Percentiles rank a stretch among this genome's conserved stretches.
Evolutionary conservation across 2,113 vertebrate species (phyloP).

Genomic region (Ptyas mucosa): DNA sequence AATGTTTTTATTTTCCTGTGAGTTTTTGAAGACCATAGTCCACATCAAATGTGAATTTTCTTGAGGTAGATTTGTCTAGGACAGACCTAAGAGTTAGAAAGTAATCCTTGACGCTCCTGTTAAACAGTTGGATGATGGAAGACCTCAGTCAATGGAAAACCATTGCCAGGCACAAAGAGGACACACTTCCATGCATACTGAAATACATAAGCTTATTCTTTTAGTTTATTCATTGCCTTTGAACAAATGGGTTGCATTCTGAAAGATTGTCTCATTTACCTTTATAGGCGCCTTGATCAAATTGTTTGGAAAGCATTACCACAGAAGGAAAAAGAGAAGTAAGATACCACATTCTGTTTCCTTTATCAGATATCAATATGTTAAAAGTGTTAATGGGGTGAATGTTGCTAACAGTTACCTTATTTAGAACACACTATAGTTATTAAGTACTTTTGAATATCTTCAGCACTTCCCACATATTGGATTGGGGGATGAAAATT

Average conservation of each 20-base stretch:
- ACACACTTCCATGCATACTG: not conserved
- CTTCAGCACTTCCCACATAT: not conserved
- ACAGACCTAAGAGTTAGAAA: not conserved
- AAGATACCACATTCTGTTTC: slow-evolving; percentile 52
- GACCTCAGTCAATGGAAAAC: not conserved
- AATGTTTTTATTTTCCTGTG: not conserved
- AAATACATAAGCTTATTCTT: no score
- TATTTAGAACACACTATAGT: slow-evolving; percentile 9
- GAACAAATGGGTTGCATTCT: slow-evolving; percentile 8
- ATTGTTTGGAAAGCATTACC: slow-evolving; percentile 74
- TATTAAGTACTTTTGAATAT: not conserved
- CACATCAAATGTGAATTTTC: not conserved
- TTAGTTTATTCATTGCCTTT: slow-evolving; percentile 35
- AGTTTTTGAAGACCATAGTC: not conserved
- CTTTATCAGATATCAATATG: not conserved
- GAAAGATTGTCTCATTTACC: slow-evolving; percentile 40
- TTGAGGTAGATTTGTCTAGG: not conserved
- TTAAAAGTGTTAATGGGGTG: not conserved
- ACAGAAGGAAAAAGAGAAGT: slow-evolving; percentile 77
- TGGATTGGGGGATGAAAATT: not conserved
- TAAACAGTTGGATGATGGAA: not conserved
- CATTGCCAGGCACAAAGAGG: not conserved
- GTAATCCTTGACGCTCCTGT: not conserved
- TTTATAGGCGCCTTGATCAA: slow-evolving; percentile 73
- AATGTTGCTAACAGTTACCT: not conserved